Base-by-base conservation (phyloP, 2,888 invertebrate genomes). In the Cryptosula pallasiana region DNA sequence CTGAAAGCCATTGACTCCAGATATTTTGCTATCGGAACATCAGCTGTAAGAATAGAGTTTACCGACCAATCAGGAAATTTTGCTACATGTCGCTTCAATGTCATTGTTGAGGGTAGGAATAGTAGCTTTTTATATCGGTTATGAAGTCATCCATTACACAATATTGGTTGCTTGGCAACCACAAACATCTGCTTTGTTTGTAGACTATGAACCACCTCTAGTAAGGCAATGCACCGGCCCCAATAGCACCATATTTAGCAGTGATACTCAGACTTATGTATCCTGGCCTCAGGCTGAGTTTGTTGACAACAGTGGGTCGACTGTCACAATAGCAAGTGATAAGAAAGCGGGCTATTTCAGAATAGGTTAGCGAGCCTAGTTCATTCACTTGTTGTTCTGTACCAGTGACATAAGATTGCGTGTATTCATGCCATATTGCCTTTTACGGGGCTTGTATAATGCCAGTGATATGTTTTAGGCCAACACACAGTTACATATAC, bases 191-290 rank as follows among this genome's bases (percentile, higher is more conserved):
- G n/a, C n/a, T n/a, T n/a, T n/a, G n/a, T 25, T 29, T 32, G 20
- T 32, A 63, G 63, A 63, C 32, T 25, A 27, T 32, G 29, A 27
- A 16, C 63, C 63, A 63, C 63, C 63, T 25, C 3, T n/a, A 3
- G 63, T 63, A 32, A 2, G 13, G 63, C 63, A 63, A 34, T 63
- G 63, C 32, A 16, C 25, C n/a, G 63, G 63, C 20, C 29, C 63
- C 2, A 32, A 32, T 32, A 32, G 32, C n/a, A 34, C 34, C 29
- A 63, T 63, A 25, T 63, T 25, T 16, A 63, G 63, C 32, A 34
- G n/a, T 27, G 63, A 63, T 32, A 63, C 63, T 9, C 63, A 63
- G 32, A n/a, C 63, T n/a, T 63, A 63, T 32, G 63, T 63, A 32
- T 5, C 25, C 32, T 63, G 63, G 63, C 29, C 34, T 2, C 5